phyloP scores from a whole-genome alignment of 53 echinoderm and acorn worm genomes.

The Actinopyga echinites region DNA sequence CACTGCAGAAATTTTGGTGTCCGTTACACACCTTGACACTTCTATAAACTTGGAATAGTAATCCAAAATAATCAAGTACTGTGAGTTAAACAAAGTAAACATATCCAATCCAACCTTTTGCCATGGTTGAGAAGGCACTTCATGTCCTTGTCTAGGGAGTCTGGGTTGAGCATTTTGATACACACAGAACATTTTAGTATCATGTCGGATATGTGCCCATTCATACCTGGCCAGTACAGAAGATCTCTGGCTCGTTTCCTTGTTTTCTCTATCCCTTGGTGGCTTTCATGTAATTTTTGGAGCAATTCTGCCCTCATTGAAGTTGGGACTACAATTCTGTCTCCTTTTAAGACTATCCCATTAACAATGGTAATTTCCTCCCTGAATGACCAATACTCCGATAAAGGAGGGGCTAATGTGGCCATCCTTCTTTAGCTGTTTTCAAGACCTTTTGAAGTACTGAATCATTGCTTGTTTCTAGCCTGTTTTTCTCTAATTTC shows the following conservation, averaged over 20 bases:
- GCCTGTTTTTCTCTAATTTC: constrained; percentile 10
- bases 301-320: constrained; percentile 22
- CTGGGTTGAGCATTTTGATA: not conserved
- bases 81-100: constrained; percentile 41
- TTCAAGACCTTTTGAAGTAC: not conserved
- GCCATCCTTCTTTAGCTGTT: constrained; percentile 20
- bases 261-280: constrained; percentile 60
- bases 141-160: constrained; percentile 25
- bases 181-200: constrained; percentile 39
- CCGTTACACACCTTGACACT: constrained; percentile 17
- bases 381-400: constrained; percentile 45
- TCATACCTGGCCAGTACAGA: constrained; percentile 55
- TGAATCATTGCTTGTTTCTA: constrained; percentile 29
- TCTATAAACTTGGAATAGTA: constrained; percentile 62
- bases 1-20: constrained; percentile 38
- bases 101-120: constrained; percentile 58
- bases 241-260: constrained; percentile 40
- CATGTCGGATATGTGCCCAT: constrained; percentile 23
- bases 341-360: constrained; percentile 22
- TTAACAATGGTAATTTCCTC: constrained; percentile 44
- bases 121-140: constrained; percentile 49
- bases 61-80: constrained; percentile 44
- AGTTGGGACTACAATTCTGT: constrained; percentile 34
- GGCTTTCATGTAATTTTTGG: constrained; percentile 46
- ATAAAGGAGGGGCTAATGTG: constrained; percentile 11